phyloP scores from a whole-genome alignment of 2,113 vertebrate genomes.

The Pelodiscus sinensis region DNA sequence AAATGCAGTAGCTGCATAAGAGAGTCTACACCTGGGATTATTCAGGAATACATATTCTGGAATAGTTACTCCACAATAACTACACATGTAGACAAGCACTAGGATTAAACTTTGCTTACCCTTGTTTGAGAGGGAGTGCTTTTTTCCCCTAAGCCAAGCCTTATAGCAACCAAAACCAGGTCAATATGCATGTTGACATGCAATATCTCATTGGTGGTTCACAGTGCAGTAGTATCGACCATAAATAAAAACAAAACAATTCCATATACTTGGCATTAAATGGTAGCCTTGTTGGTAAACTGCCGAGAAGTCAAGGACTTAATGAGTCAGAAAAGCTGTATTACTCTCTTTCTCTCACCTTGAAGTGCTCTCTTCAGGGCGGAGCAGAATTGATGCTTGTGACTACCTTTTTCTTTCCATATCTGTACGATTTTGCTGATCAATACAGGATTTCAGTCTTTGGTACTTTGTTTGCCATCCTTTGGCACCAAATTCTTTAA shows the following conservation, averaged over 20 bases:
- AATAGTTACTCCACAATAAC: neutral
- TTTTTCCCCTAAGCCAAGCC: neutral
- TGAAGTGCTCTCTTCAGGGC: neutral
- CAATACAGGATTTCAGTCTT: neutral
- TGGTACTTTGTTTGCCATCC: neutral
- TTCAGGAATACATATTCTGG: neutral
- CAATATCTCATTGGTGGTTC: neutral
- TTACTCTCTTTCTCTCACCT: neutral
- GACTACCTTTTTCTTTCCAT: neutral
- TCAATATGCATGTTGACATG: neutral
- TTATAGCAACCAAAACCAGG: neutral
- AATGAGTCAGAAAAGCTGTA: neutral
- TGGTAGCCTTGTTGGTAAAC: neutral
- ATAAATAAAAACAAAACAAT: neutral
- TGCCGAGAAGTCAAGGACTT: neutral
- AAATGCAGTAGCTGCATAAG: neutral
- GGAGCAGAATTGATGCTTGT: accelerated
- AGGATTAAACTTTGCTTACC: neutral
- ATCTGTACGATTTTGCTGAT: neutral
- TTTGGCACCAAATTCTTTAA: neutral
- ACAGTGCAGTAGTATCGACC: neutral
- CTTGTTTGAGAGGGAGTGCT: neutral
- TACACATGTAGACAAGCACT: neutral
- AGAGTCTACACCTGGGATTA: neutral
- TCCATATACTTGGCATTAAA: neutral